These are phyloP conservation scores for Nothocercus julius DNA, from an alignment of 2,113 vertebrate genomes.

Conservation along the genomic window DNA sequence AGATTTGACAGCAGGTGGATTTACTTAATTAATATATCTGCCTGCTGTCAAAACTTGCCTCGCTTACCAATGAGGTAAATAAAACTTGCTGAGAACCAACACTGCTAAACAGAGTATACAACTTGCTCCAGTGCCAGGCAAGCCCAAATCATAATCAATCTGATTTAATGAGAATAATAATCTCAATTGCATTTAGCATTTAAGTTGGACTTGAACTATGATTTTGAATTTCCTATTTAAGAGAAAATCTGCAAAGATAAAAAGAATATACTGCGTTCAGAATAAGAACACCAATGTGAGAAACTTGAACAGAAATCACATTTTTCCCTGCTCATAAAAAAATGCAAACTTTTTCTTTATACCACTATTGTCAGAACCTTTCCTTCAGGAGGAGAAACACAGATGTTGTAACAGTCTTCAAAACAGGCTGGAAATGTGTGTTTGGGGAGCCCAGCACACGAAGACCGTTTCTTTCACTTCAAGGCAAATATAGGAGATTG, in stretches of 20 bases:
- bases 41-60: too few relatives aligned
- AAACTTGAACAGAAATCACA: neutral
- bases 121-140: neutral
- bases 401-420: neutral
- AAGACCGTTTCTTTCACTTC: neutral
- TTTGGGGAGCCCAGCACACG: neutral
- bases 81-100: neutral
- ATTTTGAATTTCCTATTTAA: neutral
- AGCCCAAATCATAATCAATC: neutral
- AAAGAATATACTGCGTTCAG: neutral
- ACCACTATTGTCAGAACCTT: neutral
- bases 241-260: neutral
- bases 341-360: neutral
- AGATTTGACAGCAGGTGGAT: slow-evolving; percentile 8
- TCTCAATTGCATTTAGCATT: neutral
- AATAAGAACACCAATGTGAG: neutral
- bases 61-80: neutral
- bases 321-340: neutral
- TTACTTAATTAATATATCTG: neutral
- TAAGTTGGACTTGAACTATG: neutral
- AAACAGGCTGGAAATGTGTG: neutral
- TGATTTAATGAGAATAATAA: neutral
- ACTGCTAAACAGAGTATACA: neutral
- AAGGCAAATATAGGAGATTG: neutral
- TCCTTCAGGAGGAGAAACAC: neutral